Conservation (phyloP, 2,888 invertebrate species). For the Tuta absoluta region DNA sequence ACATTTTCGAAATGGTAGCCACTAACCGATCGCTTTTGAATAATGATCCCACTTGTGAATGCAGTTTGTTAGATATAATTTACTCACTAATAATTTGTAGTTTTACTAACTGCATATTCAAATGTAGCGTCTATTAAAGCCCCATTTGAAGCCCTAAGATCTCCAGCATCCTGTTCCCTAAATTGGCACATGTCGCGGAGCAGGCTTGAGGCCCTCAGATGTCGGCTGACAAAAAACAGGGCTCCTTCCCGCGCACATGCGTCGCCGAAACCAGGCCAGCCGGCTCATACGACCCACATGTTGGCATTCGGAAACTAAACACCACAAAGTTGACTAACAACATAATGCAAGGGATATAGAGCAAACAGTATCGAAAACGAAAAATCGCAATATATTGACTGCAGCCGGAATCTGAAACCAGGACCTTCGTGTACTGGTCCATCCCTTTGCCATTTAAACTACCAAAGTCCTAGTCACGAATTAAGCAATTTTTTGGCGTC, state of each 20-base stretch:
- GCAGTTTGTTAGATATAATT: conserved; percentile 1
- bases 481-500: no score
- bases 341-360: no score
- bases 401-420: no score
- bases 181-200: conserved; percentile 72
- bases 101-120: conserved; percentile 10
- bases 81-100: conserved; percentile 1
- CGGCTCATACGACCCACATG: conserved; percentile 47
- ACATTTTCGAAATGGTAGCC: conserved; percentile 35
- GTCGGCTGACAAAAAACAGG: conserved; percentile 74
- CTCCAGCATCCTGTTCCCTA: conserved; percentile 53
- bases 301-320: conserved; percentile 36
- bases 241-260: conserved; percentile 61
- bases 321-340: conserved; percentile 33
- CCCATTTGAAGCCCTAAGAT: conserved; percentile 53
- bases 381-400: no score
- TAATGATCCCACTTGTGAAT: conserved; percentile 27
- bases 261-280: conserved; percentile 54
- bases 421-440: no score
- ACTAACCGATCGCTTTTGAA: conserved; percentile 69
- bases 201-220: conserved; percentile 57
- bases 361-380: no score
- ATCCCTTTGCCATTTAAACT: no score
- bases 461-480: no score
- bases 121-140: background rate